Evolutionary conservation across 2,797 vertebrate species (phyloP).

Genomic region (Micromesistius poutassou): DNA sequence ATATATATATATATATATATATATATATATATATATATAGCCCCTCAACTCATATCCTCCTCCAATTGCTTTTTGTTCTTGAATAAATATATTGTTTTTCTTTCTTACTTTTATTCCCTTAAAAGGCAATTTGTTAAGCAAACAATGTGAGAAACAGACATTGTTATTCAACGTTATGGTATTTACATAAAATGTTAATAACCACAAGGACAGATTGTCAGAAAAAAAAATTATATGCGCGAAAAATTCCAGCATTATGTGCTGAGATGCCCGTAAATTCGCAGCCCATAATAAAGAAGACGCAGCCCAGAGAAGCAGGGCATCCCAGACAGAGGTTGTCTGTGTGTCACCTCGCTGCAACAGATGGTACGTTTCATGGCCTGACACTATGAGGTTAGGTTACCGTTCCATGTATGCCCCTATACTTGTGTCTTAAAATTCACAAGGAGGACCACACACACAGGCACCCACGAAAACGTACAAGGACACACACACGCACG

Average conservation of each 20-base stretch:
- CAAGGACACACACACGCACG: slow-evolving; percentile 18
- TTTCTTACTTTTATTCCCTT: not conserved
- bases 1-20: no score
- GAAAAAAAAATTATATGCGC: not conserved
- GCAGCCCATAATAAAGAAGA: not conserved
- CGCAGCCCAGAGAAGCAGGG: slow-evolving; percentile 11
- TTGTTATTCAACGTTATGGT: not conserved
- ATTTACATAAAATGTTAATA: not conserved
- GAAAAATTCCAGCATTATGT: not conserved
- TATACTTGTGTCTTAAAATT: slow-evolving; percentile 24
- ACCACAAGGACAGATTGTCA: not conserved
- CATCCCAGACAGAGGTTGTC: slow-evolving; percentile 53
- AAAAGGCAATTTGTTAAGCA: not conserved
- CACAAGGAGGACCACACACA: slow-evolving; percentile 10
- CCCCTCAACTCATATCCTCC: not conserved
- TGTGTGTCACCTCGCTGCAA: slow-evolving; percentile 57
- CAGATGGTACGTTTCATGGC: slow-evolving; percentile 67
- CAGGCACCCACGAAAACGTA: slow-evolving; percentile 6
- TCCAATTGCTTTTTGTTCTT: not conserved
- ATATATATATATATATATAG: not conserved
- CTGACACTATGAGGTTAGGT: slow-evolving; percentile 59
- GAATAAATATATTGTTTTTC: not conserved
- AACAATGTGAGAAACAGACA: not conserved
- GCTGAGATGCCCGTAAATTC: not conserved
- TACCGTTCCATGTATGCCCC: slow-evolving; percentile 35